A percentile compares a stretch with the other conserved stretches of the same genome.
Evolutionary conservation across 2,113 vertebrate species (phyloP).

Genomic region (Canis aureus): DNA sequence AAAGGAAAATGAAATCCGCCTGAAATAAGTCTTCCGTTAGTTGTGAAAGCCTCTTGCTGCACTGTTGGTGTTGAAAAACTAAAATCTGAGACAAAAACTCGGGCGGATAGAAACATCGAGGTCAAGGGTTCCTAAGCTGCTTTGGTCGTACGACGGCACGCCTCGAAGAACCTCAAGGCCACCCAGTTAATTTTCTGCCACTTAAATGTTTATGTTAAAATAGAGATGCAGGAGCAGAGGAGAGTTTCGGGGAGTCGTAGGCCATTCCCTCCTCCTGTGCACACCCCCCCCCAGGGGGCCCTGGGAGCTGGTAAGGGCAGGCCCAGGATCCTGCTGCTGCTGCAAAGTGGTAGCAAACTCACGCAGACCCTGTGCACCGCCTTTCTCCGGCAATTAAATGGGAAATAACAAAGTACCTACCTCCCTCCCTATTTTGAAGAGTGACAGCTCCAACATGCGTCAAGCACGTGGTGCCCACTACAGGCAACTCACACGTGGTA

Average conservation of each 20-base stretch:
- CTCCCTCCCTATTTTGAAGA: not conserved
- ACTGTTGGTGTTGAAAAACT: not conserved
- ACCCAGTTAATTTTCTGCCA: not conserved
- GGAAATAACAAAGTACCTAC: not conserved
- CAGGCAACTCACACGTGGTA: not conserved
- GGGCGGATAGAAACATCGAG: not conserved
- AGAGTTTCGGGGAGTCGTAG: not conserved
- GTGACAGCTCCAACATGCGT: not conserved
- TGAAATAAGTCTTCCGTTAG: not conserved
- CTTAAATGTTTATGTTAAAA: not conserved
- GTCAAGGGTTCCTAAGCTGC: not conserved
- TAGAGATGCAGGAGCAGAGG: not conserved
- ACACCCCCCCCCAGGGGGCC: not conserved
- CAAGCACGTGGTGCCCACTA: not conserved
- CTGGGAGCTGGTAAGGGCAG: not conserved
- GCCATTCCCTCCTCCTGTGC: not conserved
- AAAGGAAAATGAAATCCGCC: not conserved
- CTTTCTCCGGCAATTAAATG: not conserved
- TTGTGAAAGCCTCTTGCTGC: not conserved
- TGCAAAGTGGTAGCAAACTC: not conserved
- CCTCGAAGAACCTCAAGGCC: not conserved
- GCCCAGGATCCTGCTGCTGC: not conserved
- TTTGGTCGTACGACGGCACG: not conserved
- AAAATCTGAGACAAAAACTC: not conserved
- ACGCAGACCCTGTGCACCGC: not conserved